Base-by-base conservation (phyloP, 2,888 invertebrate genomes). In the Nymphalis polychloros region DNA sequence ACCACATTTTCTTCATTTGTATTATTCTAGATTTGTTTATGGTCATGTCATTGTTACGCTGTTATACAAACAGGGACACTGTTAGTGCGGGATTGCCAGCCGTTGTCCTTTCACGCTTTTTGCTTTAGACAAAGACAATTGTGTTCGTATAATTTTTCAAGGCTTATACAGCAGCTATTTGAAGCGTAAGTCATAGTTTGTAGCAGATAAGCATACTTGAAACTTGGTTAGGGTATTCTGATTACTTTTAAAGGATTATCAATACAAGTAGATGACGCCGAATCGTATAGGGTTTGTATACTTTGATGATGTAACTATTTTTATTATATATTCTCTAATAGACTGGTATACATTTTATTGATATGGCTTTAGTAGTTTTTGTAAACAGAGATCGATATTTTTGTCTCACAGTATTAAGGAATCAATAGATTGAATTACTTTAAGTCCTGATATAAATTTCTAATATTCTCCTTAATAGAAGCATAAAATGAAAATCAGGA, bases 81-180 rank as follows among this genome's bases (percentile, higher is more conserved):
- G 41, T 41, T 55, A 48, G 19, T 46, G 64, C 78, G 69, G 75
- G 77, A 79, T 76, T 83, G 84, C 82, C 86, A 85, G 84, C 78
- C 77, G 76, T 77, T 82, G 84, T 84, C 85, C 86, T 85, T 86
- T 83, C 79, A 78, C 77, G 84, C 81, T 78, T 77, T 79, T 81
- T 79, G 80, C 75, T 73, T 72, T 61, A 75, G 76, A 87, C 86
- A 88, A 88, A 83, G 84, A 82, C 85, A 76, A 86, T 88, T 87
- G 87, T 87, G 77, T 79, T 76, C 80, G 73, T 78, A 76, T 79
- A 77, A 74, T 77, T 75, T 77, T 73, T 70, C 77, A 73, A 73
- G 73, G 72, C 70, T 69, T 68, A 66, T 71, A 47, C 63, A 63
- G 48, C n/a, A 60, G 59, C 60, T 66, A 41, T 41, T 41, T 41